Base-by-base conservation (phyloP, 2,888 invertebrate species). In the Andricus quercusramuli region DNA sequence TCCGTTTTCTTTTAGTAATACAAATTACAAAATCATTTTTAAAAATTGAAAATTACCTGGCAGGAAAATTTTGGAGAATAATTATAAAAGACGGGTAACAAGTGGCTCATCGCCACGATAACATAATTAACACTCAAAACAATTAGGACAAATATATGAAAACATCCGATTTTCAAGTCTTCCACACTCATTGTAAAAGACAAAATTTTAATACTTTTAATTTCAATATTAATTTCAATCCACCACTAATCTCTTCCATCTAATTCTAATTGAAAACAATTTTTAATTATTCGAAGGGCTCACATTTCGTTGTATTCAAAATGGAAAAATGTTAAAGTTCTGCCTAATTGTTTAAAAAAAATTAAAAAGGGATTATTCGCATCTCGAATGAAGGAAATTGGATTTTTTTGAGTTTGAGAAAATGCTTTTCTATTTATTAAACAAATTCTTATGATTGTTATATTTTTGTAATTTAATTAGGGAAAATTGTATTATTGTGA, bases 101-200 rank as follows among this genome's bases (percentile, higher is more conserved):
- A 90, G 79, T 93, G 93, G 88, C 91, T 93, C 87, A 93, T 92
- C 2, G 93, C 91, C 6, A 93, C 91, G 37, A 91, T 90, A 47
- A 92, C 88, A 82, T 92, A 92, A 89, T 93, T 93, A 47, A 93
- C 82, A 64, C 90, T 90, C 17, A 93, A 82, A 29, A 93, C 82
- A 29, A 92, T 62, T 25, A 92, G 87, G 37, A 93, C 84, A 78
- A 92, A 85, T 44, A 91, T 80, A 85, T 93, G 93, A 87, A 90
- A 92, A 77, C 89, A 89, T 64, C 92, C 92, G 67, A 90, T 87
- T 86, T 87, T 89, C 29, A 89, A 82, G 66, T 89, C 89, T 83
- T 91, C 91, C 65, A 88, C 89, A 77, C 87, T 89, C 91, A 90
- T 90, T 77, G 86, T 85, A 47, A 77, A 68, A 32, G n/a, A 44